Base-by-base conservation (phyloP, 2,888 invertebrate species). In the Zootermopsis nevadensis region DNA sequence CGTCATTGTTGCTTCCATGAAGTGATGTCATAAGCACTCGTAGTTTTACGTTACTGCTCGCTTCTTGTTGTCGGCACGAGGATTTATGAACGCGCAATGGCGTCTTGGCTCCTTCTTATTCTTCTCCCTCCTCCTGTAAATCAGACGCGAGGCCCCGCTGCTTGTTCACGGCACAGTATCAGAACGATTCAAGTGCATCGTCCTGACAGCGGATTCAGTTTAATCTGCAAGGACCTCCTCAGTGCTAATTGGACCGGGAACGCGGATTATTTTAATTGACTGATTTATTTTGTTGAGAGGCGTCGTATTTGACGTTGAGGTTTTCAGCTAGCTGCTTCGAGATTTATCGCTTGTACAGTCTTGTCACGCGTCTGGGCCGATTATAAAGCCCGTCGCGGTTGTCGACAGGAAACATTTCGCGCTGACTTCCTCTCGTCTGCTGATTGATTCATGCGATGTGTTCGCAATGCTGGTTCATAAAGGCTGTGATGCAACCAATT, bases 71-170 rank as follows among this genome's bases (percentile, higher is more conserved):
- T 60, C 79, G 66, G 35, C 19, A n/a, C 35, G 27, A 79, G 79
- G 27, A 79, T 79, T 79, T 79, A 79, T 79, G 79, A 79, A 79
- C 31, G 79, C 33, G 35, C 60, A 35, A 60, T 60, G 60, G 66
- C 55, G 79, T 79, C 60, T 60, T 79, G 79, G 79, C 74, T 74
- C 38, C 74, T 74, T 74, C 69, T 74, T 74, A n/a, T n/a, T n/a
- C 48, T 74, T 74, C 74, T 72, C 33, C 72, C 74, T 74, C 12
- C 74, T 74, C 42, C 38, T 74, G 74, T 74, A 74, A 74, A 74
- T 74, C 74, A 74, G 74, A 38, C 74, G 74, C 35, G 35, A 33
- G 35, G 74, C 38, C 38, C 38, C 74, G 35, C 74, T 69, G 33
- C 2, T 69, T 0, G 1, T 69, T 69, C 31, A 74, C 33, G 33